Percentiles rank a stretch among this genome's conserved stretches.
phyloP scores from a whole-genome alignment of 2,113 vertebrate genomes.

The Cryptotis parvus region DNA sequence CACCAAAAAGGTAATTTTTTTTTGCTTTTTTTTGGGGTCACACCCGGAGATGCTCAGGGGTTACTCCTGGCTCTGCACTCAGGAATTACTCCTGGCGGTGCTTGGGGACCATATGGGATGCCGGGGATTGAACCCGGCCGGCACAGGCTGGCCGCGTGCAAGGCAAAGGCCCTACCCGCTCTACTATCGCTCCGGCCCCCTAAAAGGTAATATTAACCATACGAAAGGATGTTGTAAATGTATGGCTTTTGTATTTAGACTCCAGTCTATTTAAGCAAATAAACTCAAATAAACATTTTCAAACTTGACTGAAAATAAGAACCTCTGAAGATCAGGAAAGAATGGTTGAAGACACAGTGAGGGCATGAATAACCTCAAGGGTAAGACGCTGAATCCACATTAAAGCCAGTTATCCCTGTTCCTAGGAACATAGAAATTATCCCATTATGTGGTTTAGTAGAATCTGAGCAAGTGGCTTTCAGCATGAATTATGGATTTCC shows the following conservation, averaged over 20 bases:
- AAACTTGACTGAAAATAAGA: constrained; percentile 51
- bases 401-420: constrained; percentile 43
- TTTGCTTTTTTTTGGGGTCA: no score
- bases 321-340: constrained; percentile 54
- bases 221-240: constrained; percentile 29
- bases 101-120: no score
- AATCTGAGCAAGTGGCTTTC: constrained; percentile 71
- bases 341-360: constrained; percentile 42
- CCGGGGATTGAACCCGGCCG: no score
- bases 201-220: constrained; percentile 49
- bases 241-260: constrained; percentile 6
- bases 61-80: no score
- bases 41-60: no score
- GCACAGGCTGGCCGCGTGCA: no score
- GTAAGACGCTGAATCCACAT: constrained; percentile 44
- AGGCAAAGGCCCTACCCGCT: no score
- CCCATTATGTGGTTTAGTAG: constrained; percentile 74
- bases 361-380: constrained; percentile 46
- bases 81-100: no score
- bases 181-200: no score
- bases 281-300: constrained; percentile 58
- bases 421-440: constrained; percentile 63
- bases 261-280: not conserved
- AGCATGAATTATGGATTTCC: constrained; percentile 75
- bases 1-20: no score